A percentile compares a stretch with the other conserved stretches of the same genome.
These are phyloP conservation scores for Pristiophorus japonicus DNA, from an alignment of 2,113 vertebrate genomes.

Conservation along the genomic window DNA sequence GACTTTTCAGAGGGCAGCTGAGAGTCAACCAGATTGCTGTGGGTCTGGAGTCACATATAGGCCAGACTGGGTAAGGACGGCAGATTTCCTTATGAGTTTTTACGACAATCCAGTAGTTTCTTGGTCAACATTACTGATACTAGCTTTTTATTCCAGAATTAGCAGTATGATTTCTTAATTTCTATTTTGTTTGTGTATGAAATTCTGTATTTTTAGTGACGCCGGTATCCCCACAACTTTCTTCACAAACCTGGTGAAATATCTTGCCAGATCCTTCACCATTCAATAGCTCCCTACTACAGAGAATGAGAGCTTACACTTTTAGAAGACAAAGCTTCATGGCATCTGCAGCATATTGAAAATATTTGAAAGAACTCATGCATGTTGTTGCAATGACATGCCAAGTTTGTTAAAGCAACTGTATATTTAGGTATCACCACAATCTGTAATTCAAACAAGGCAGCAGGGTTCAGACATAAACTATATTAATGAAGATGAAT, in stretches of 20 bases:
- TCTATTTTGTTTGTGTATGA: background rate
- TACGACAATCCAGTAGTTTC: no score
- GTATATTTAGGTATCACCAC: slow-evolving; percentile 1
- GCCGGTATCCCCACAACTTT: background rate
- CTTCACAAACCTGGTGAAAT: background rate
- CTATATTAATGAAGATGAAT: background rate
- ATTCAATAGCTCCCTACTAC: background rate
- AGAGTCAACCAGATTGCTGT: no score
- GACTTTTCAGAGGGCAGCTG: no score
- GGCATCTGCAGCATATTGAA: slow-evolving; percentile 22
- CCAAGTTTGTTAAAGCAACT: slow-evolving; percentile 20
- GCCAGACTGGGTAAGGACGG: no score
- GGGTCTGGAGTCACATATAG: no score
- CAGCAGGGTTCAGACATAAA: background rate
- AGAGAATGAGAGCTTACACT: background rate
- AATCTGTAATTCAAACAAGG: background rate
- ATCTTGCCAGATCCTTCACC: slow-evolving; percentile 1
- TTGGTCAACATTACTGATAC: no score
- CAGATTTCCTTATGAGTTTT: no score
- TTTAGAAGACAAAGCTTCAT: background rate
- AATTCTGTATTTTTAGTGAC: background rate
- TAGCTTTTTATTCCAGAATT: no score
- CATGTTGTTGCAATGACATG: background rate
- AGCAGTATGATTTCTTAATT: background rate
- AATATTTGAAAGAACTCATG: background rate